Evolutionary conservation across 2,797 vertebrate species (phyloP), one percentile per base, ranked within the genome.

Genomic region (Urocyon cinereoargenteus): DNA sequence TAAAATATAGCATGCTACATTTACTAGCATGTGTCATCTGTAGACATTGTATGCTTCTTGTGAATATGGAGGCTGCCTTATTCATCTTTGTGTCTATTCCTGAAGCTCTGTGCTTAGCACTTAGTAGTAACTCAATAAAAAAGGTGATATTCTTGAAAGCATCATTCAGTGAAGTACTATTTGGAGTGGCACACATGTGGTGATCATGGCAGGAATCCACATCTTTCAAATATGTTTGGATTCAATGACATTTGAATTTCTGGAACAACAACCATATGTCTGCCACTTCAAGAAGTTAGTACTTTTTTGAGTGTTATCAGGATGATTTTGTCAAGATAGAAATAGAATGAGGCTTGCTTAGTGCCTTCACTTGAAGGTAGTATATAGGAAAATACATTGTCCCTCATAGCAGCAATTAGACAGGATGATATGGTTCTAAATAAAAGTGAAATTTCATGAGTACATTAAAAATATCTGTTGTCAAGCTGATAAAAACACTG

Each of bases 391-490:
- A 81, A 77, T 92, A 10, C 5, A 15, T 7, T 19, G 1, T 64
- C n/a, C 57, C 36, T 40, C 36, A 92, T 13, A 85, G 45, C 21
- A 92, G 8, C 77, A 94, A 10, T 90, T 70, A 78, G 53, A 79
- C 26, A 36, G 53, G 16, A 57, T 57, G 19, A 24, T 61, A 77
- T 64, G 22, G 26, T 40, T 95, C 93, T 49, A 62, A 51, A 70
- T 51, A 62, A 62, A 97, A 86, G 59, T 49, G 51, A 49, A 77
- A 78, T 68, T 62, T 89, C 21, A 95, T 89, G 68, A 89, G 22
- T 61, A 36, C 0, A 45, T 93, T 45, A 45, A 79, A 91, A 22
- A 49, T 22, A 24, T 62, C 11, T 93, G 19, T 55, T 83, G 14
- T 70, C 26, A 45, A 91, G 36, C 19, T 92, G 55, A 24, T 49